Base-by-base conservation (phyloP, 2,888 invertebrate genomes). In the Agrotis segetum region DNA sequence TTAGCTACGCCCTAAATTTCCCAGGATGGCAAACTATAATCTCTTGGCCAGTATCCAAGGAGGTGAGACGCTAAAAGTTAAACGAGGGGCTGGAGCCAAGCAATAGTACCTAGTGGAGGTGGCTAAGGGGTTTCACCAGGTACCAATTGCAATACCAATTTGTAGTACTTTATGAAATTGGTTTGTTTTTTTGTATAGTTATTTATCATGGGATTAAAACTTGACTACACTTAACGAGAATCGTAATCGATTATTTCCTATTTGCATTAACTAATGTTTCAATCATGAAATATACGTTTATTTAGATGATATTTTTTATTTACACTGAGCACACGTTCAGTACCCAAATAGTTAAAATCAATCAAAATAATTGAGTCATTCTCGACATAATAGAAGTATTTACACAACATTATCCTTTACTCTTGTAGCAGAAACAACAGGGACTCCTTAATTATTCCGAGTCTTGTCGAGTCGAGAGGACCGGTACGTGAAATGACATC, bases 11-110 rank as follows among this genome's bases (percentile, higher is more conserved):
- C 58, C 74, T 70, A 75, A 81, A 85, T 85, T 79, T 81, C 65
- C 69, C 74, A 71, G 71, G 72, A 83, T 79, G 74, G 81, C 74
- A 69, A 77, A 85, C 74, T 77, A 83, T 85, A 84, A 79, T 85
- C 81, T 77, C 62, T 81, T 84, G 84, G 84, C 83, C 29, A 49
- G 66, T 53, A 67, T 74, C 83, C 84, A 84, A 81, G 63, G 61
- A 77, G 81, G 74, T 79, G 72, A 74, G 79, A 71, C 59, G 68
- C 73, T 78, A 75, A 81, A 83, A 84, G 74, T 85, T 84, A 84
- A 81, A 74, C 76, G 73, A 70, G 71, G 46, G 56, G 29, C 50
- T 66, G 61, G 63, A 66, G 73, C 71, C 62, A 75, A 74, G 72
- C 69, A 71, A 71, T 77, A 59, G 60, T 52, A n/a, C n/a, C n/a